phyloP scores from a whole-genome alignment of 2,797 vertebrate genomes.

The Momotus momota region DNA sequence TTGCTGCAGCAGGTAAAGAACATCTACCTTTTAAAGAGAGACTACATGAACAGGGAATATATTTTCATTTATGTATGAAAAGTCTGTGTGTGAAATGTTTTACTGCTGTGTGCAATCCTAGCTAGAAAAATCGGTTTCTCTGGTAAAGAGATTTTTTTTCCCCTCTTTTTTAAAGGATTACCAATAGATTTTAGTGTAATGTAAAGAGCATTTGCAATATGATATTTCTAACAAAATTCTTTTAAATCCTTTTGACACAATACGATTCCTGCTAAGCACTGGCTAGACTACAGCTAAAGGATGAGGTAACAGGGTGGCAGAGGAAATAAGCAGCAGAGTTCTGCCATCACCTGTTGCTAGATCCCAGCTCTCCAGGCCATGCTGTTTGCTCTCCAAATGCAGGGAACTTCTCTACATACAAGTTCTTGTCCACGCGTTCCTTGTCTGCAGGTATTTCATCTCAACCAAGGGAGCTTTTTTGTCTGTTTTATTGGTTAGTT shows the following conservation, averaged over 20 bases:
- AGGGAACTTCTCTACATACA: fast-evolving
- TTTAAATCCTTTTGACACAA: background rate
- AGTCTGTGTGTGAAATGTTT: background rate
- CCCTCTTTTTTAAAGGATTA: background rate
- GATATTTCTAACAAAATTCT: background rate
- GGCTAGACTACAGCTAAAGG: background rate
- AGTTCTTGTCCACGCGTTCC: background rate
- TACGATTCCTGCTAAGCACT: background rate
- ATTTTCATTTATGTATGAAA: background rate
- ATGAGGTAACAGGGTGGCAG: background rate
- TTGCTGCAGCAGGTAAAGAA: background rate
- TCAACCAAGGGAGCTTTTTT: background rate
- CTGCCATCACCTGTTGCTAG: background rate
- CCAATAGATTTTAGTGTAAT: background rate
- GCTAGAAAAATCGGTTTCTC: background rate
- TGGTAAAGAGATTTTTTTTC: background rate
- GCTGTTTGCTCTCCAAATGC: background rate
- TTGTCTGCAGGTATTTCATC: background rate
- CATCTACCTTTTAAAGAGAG: background rate
- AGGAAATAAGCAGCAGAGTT: background rate
- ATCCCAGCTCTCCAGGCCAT: background rate
- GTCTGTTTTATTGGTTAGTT: background rate
- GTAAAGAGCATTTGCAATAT: background rate
- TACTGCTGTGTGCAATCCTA: background rate
- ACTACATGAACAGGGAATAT: background rate